A percentile compares a stretch with the other conserved stretches of the same genome.
phyloP scores from a whole-genome alignment of 2,888 invertebrate species.

The Keiferia lycopersicella region DNA sequence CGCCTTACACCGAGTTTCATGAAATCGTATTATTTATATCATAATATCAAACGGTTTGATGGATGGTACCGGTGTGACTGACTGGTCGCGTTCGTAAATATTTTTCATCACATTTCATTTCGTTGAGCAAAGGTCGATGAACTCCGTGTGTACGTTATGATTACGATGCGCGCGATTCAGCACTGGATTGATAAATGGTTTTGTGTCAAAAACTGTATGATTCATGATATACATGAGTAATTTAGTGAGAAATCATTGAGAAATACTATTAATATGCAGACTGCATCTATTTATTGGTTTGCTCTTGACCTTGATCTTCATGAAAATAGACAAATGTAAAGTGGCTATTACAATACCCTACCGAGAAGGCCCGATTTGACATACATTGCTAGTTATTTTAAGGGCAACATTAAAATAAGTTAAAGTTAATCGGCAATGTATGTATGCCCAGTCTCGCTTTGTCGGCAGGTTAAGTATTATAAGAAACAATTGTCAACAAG shows the following conservation, averaged over 20 bases:
- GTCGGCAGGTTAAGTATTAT: no score
- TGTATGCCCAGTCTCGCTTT: no score
- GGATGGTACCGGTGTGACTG: not conserved
- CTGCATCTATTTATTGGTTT: no score
- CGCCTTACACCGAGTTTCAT: not conserved
- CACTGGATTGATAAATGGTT: not conserved
- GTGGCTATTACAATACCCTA: no score
- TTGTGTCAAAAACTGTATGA: not conserved
- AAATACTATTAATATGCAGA: not conserved
- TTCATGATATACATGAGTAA: not conserved
- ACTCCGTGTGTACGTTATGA: not conserved
- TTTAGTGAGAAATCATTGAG: not conserved
- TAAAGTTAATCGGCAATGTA: no score
- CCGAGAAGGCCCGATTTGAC: no score
- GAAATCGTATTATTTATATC: not conserved
- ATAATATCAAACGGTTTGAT: not conserved
- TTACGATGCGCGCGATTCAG: not conserved
- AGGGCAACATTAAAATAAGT: no score
- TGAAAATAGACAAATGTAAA: no score
- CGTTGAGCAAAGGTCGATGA: not conserved
- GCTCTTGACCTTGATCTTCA: no score
- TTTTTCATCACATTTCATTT: slow-evolving; percentile 9
- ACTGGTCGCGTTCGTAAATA: not conserved
- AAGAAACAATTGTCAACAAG: not conserved
- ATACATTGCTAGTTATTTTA: no score